Conservation (phyloP, 2,888 invertebrate genomes). For the Plebejus anna region DNA sequence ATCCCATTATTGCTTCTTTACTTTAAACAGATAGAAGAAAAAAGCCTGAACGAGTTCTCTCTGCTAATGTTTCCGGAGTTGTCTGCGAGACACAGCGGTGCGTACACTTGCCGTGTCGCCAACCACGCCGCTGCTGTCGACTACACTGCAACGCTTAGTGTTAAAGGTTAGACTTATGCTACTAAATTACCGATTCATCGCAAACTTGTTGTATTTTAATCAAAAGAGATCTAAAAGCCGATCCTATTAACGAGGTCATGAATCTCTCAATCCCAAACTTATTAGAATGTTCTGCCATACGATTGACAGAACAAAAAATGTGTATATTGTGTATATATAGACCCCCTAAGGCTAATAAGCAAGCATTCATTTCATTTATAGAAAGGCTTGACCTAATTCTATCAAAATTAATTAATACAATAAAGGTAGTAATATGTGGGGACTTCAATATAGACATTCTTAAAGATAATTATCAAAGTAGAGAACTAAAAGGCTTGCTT, state of each 20-base stretch:
- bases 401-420: neutral
- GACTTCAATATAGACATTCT: too few relatives aligned
- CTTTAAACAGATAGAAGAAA: conserved; percentile 78
- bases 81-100: conserved; percentile 82
- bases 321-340: neutral
- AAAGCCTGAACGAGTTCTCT: conserved; percentile 84
- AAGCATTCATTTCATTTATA: neutral
- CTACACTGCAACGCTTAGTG: conserved; percentile 83
- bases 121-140: conserved; percentile 84
- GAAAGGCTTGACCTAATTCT: conserved; percentile 7
- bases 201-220: conserved; percentile 22
- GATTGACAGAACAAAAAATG: too few relatives aligned
- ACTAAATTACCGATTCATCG: too few relatives aligned
- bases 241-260: neutral
- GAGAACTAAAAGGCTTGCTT: too few relatives aligned
- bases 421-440: neutral
- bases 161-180: conserved; percentile 78
- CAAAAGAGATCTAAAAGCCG: neutral
- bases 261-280: neutral
- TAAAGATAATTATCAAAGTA: too few relatives aligned
- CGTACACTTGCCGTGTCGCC: conserved; percentile 85
- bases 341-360: neutral
- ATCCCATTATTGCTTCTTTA: neutral
- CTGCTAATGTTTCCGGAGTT: conserved; percentile 85
- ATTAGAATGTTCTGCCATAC: neutral